Evolutionary conservation across 2,113 vertebrate genomes (phyloP).

Genomic region (Lutjanus erythropterus): DNA sequence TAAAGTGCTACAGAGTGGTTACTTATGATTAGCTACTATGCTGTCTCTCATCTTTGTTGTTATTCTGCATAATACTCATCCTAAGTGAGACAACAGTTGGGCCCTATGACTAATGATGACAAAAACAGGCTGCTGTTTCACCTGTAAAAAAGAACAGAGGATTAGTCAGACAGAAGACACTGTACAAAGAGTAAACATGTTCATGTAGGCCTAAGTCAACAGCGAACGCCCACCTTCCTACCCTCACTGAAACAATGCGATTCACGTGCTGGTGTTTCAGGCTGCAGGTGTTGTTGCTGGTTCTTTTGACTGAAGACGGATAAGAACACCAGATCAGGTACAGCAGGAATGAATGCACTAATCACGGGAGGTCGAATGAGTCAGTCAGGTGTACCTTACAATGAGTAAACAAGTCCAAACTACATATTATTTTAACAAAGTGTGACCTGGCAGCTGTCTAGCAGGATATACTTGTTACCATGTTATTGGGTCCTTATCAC

Average conservation of each 20-base stretch:
- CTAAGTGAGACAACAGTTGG: slow-evolving; percentile 47
- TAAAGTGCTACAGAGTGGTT: not conserved
- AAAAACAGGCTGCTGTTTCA: slow-evolving; percentile 62
- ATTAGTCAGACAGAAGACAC: slow-evolving; percentile 59
- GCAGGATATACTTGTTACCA: slow-evolving; percentile 67
- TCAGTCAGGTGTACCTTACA: slow-evolving; percentile 64
- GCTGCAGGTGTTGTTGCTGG: slow-evolving; percentile 36
- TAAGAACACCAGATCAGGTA: slow-evolving; percentile 24
- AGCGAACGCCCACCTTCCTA: not conserved
- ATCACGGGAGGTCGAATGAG: slow-evolving; percentile 63
- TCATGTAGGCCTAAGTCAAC: slow-evolving; percentile 21
- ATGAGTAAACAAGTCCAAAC: slow-evolving; percentile 79
- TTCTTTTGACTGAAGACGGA: slow-evolving; percentile 25
- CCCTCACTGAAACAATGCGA: slow-evolving; percentile 10
- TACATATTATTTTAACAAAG: slow-evolving; percentile 70
- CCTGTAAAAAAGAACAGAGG: slow-evolving; percentile 43
- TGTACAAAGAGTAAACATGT: slow-evolving; percentile 46
- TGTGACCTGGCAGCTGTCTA: slow-evolving; percentile 48
- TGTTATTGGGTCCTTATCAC: slow-evolving; percentile 56
- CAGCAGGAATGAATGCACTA: slow-evolving; percentile 16
- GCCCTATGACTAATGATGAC: slow-evolving; percentile 66
- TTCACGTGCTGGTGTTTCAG: slow-evolving; percentile 18
- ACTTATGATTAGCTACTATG: not conserved
- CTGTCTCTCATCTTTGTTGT: slow-evolving; percentile 27
- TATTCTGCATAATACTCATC: slow-evolving; percentile 50